Percentiles rank a stretch among this genome's conserved stretches.
These are phyloP conservation scores for Megalops atlanticus DNA, from an alignment of 2,113 vertebrate genomes.

Conservation along the genomic window DNA sequence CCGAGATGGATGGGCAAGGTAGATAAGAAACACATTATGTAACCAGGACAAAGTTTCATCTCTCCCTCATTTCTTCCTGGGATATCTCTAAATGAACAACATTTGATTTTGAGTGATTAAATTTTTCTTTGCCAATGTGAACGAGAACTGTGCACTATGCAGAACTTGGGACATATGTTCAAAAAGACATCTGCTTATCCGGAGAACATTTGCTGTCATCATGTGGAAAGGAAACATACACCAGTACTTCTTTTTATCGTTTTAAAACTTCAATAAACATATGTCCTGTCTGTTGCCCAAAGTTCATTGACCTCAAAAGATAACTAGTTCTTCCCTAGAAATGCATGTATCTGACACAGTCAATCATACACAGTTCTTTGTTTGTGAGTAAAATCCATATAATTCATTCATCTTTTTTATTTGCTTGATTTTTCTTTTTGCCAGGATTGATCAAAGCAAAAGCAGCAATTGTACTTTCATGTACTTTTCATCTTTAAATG, in stretches of 20 bases:
- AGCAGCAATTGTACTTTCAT: too few relatives aligned
- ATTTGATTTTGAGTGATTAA: not conserved
- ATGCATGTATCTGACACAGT: too few relatives aligned
- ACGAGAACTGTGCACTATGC: not conserved
- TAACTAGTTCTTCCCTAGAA: too few relatives aligned
- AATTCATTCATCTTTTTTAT: too few relatives aligned
- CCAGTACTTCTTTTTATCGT: not conserved
- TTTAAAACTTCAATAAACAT: not conserved
- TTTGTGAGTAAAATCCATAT: too few relatives aligned
- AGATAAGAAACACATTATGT: not conserved
- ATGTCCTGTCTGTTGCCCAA: not conserved
- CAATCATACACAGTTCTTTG: too few relatives aligned
- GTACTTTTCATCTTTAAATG: too few relatives aligned
- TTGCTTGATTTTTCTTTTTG: too few relatives aligned
- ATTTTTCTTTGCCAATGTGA: not conserved
- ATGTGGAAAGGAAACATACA: not conserved
- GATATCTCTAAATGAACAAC: not conserved
- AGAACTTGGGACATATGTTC: not conserved
- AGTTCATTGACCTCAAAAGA: not conserved
- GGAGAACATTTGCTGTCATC: not conserved
- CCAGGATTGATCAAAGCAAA: too few relatives aligned
- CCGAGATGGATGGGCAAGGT: not conserved
- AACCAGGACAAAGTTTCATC: not conserved
- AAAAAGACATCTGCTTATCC: not conserved
- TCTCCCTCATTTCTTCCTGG: not conserved